Evolutionary conservation across 2,888 invertebrate species (phyloP), one percentile per base, ranked within the genome.

Genomic region (Galeruca laticollis): DNA sequence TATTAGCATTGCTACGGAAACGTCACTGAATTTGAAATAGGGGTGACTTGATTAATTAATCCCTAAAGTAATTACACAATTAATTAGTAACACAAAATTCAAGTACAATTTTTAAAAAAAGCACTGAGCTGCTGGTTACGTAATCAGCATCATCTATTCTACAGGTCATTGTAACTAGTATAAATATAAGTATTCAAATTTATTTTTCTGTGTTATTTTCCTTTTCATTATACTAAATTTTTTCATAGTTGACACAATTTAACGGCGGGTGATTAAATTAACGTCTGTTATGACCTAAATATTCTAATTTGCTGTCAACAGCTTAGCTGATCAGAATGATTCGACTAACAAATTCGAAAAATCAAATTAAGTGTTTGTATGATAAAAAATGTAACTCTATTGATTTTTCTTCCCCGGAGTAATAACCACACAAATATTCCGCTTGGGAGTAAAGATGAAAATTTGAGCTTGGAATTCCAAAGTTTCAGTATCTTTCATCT

Each of bases 291-390:
- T 47, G 47, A 47, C 5, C 15, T 47, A 57, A 35, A 35, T 57
- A 35, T 57, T 35, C 33, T 57, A 57, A 57, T 57, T 57, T 35
- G 56, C 35, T 57, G 56, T 57, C 35, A 57, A 5, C 56, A 35
- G 35, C 33, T 57, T 35, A 57, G 35, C 35, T 37, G 33, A 57
- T 57, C 33, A 18, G 1, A 18, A 15, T 3, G 35, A 57, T 57
- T 57, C 35, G 56, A 57, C 26, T 33, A 18, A 57, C 56, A 57
- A 57, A 37, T 57, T 57, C 18, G 15, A 18, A 35, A 57, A 57
- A 57, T 57, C 35, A 57, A 57, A 57, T 57, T 57, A 57, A 33
- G 18, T 57, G 15, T 57, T 31, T 21, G 35, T 18, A 35, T 10
- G 35, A 15, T n/a, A 57, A 57, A 18, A 35, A 33, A 57, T 56